Evolutionary conservation across 2,797 vertebrate genomes (phyloP).

Genomic region (Melanotaenia pygmaea): DNA sequence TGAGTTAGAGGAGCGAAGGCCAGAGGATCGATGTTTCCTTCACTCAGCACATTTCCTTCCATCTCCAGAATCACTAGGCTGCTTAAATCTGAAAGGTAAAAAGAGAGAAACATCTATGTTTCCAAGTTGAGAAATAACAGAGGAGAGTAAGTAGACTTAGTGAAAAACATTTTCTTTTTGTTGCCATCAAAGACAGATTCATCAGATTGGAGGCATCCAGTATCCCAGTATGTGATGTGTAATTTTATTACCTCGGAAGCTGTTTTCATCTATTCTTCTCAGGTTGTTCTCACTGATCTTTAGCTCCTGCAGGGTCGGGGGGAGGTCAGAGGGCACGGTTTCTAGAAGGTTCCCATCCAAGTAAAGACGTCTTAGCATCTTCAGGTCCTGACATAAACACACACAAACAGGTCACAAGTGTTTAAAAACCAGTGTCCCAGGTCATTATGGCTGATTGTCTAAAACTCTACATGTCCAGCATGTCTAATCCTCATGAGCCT

Average conservation of each 20-base stretch:
- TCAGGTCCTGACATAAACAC: constrained; percentile 83
- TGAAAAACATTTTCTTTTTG: too few species aligned
- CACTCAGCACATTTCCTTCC: constrained; percentile 93
- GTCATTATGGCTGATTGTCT: not conserved
- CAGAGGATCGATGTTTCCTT: constrained; percentile 87
- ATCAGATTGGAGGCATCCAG: not conserved
- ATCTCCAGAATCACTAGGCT: constrained; percentile 92
- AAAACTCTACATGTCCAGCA: not conserved
- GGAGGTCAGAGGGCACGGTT: constrained; percentile 85
- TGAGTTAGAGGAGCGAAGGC: constrained; percentile 86
- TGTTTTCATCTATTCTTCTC: constrained; percentile 81
- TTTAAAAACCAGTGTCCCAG: too few species aligned
- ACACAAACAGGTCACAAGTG: not conserved
- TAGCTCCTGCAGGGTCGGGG: constrained; percentile 91
- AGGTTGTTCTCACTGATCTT: constrained; percentile 95
- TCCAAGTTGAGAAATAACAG: too few species aligned
- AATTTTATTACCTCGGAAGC: constrained; percentile 84
- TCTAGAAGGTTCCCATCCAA: constrained; percentile 92
- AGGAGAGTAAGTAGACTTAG: too few species aligned
- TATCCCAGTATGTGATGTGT: not conserved
- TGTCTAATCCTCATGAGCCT: not conserved
- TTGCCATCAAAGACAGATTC: too few species aligned
- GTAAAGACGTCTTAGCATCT: constrained; percentile 91
- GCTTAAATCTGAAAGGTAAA: constrained; percentile 81
- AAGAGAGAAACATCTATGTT: not conserved